Evolutionary conservation across 2,797 vertebrate species (phyloP).

Genomic region (Ctenopoma kingsleyae): DNA sequence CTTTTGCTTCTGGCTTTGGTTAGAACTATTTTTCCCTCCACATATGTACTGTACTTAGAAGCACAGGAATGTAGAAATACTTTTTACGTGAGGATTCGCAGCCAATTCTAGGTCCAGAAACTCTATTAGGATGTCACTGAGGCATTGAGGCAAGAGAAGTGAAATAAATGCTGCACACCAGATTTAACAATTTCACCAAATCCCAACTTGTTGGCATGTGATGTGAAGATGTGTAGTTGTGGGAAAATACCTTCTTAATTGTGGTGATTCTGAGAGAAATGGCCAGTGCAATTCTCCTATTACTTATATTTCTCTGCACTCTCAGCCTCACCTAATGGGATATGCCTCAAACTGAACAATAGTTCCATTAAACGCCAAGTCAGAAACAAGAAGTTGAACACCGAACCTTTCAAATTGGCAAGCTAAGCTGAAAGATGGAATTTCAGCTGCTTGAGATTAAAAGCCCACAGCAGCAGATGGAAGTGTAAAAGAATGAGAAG

Average conservation of each 20-base stretch:
- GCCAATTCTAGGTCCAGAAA: conserved; percentile 37
- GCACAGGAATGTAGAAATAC: conserved; percentile 27
- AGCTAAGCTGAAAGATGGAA: conserved; percentile 76
- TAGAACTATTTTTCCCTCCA: conserved; percentile 50
- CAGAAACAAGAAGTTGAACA: conserved; percentile 77
- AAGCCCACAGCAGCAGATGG: conserved; percentile 71
- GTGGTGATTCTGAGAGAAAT: conserved; percentile 41
- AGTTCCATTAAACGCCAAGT: conserved; percentile 80
- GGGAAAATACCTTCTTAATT: conserved; percentile 33
- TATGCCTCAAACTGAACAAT: conserved; percentile 78
- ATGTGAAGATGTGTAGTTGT: conserved; percentile 20
- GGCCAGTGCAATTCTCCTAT: conserved; percentile 42
- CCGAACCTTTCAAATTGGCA: conserved; percentile 53
- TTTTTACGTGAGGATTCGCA: conserved; percentile 39
- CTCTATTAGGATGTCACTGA: conserved; percentile 24
- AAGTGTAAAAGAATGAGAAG: conserved; percentile 68
- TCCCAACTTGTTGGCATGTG: conserved; percentile 45
- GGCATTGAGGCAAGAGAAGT: not conserved
- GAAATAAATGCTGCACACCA: conserved; percentile 12
- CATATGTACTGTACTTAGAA: conserved; percentile 45
- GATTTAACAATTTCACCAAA: conserved; percentile 20
- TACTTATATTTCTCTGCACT: conserved; percentile 62
- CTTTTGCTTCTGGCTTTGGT: conserved; percentile 53
- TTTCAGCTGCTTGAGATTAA: conserved; percentile 81
- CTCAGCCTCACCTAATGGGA: conserved; percentile 70